Base-by-base conservation (phyloP, 2,113 vertebrate genomes). In the Micronycteris hirsuta region DNA sequence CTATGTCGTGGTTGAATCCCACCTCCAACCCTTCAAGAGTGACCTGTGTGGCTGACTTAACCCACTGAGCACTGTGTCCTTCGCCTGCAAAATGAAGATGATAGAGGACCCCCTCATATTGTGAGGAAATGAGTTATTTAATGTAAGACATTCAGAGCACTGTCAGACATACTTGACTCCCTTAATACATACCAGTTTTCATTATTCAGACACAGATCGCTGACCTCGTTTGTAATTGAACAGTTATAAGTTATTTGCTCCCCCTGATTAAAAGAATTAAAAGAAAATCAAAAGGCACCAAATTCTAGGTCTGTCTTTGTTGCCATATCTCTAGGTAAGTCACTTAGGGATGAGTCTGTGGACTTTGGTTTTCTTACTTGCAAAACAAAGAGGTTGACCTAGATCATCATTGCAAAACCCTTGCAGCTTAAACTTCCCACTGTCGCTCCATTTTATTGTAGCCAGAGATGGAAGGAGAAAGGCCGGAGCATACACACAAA, bases 41-140 rank as follows among this genome's bases (percentile, higher is more conserved):
- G 38, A 63, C 86, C 43, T 5, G 6, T 19, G 63, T 24, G 20
- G 36, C 45, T 31, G 74, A 58, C 31, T 83, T 15, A 71, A 49
- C 16, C 36, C 15, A 41, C 54, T n/a, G 45, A 33, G 38, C 52
- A n/a, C n/a, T 22, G 4, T 33, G 22, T 17, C n/a, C 10, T 11
- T 33, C 1, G 3, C 45, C 70, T 87, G n/a, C 61, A 77, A 36
- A 33, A 7, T 63, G 36, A 90, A 28, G 16, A 54, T 36, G 11
- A 16, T 0, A 6, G 4, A 26, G 22, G 17, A 7, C 7, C 16
- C 24, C 43, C 17, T 36, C 28, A 2, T 16, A n/a, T 10, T 7
- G 31, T 22, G 81, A 33, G 17, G 41, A 86, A 63, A 63, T 22
- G 49, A 52, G 45, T 61, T 43, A n/a, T 33, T 85, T 68, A 22